Conservation (phyloP, 2,797 vertebrate genomes). For the Rhinogobio ventralis region DNA sequence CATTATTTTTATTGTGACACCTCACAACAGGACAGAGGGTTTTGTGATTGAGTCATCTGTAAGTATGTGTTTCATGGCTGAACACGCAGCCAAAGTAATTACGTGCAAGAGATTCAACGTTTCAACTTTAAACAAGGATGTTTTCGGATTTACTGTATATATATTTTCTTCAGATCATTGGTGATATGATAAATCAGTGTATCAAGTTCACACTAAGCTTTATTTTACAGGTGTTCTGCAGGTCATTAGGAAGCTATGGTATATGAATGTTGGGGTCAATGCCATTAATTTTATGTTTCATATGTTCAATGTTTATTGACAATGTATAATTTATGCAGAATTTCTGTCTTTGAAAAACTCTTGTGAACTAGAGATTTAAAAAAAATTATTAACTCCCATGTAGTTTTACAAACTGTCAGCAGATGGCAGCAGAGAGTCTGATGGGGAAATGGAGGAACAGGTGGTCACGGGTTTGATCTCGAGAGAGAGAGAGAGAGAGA, state of each 20-base stretch:
- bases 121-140: neutral
- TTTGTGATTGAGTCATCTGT: neutral
- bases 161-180: neutral
- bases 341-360: neutral
- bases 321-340: neutral
- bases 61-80: neutral
- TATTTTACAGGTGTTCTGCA: neutral
- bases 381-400: neutral
- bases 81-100: neutral
- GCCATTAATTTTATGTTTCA: neutral
- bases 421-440: constrained; percentile 64
- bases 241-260: neutral
- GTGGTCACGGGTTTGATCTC: constrained; percentile 63
- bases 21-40: neutral
- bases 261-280: neutral
- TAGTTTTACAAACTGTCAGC: constrained; percentile 55
- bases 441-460: constrained; percentile 64
- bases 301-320: neutral
- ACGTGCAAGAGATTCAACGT: neutral
- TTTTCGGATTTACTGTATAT: neutral
- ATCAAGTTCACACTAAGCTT: neutral
- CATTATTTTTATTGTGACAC: neutral
- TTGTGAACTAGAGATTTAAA: neutral
- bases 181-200: neutral
- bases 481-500: too few relatives aligned